Percentiles rank a stretch among this genome's conserved stretches.
phyloP scores from a whole-genome alignment of 2,797 vertebrate species.

The Brotula barbata region DNA sequence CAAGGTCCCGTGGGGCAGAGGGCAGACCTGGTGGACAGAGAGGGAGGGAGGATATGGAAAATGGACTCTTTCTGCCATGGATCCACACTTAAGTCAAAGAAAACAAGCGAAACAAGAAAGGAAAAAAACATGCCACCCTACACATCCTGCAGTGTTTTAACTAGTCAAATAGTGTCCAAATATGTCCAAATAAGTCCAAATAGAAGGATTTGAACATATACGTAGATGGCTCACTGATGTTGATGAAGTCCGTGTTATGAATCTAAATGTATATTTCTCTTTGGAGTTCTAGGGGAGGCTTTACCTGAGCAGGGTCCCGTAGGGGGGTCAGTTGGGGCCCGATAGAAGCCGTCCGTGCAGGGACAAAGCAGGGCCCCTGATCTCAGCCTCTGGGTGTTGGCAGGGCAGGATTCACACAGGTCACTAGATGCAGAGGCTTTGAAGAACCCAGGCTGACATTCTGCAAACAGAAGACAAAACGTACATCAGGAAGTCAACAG shows the following conservation, averaged over 20 bases:
- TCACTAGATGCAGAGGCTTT: constrained; percentile 76
- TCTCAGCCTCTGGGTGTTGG: constrained; percentile 75
- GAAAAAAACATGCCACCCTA: too few species aligned
- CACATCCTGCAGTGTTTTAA: too few species aligned
- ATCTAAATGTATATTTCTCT: neutral
- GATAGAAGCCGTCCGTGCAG: constrained; percentile 85
- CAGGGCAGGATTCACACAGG: constrained; percentile 82
- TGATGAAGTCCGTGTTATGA: too few species aligned
- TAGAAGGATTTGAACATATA: too few species aligned
- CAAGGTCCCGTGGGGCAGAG: constrained; percentile 80
- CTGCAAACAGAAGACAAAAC: constrained; percentile 74
- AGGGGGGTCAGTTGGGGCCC: constrained; percentile 74
- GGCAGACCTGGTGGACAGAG: constrained; percentile 81
- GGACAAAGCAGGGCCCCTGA: constrained; percentile 78
- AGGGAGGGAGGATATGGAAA: neutral
- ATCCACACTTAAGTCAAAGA: too few species aligned
- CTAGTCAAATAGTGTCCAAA: too few species aligned
- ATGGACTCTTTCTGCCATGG: too few species aligned
- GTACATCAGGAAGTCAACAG: constrained; percentile 52
- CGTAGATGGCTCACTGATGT: too few species aligned
- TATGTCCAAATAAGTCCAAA: too few species aligned
- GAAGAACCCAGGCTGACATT: constrained; percentile 87
- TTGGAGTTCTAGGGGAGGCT: constrained; percentile 11
- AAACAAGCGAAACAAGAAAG: too few species aligned
- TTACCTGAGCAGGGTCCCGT: constrained; percentile 87